A percentile compares a stretch with the other conserved stretches of the same genome.
Evolutionary conservation across 1,140 invertebrate species (phyloP).

Genomic region (Ips nitidus): DNA sequence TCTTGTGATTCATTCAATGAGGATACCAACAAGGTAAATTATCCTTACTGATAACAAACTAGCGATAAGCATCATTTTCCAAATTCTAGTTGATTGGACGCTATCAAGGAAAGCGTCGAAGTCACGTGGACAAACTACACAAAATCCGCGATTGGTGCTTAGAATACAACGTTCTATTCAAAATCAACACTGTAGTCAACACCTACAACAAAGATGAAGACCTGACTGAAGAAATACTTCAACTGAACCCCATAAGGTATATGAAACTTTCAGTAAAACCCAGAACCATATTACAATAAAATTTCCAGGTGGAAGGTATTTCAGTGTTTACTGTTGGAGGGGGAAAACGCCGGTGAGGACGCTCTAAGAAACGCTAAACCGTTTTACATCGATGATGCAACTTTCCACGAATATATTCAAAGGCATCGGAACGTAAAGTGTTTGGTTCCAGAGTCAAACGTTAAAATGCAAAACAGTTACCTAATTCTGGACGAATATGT

Average conservation of each 20-base stretch:
- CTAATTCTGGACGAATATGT: conserved; percentile 57
- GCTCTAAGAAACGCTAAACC: conserved; percentile 53
- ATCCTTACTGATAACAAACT: background rate
- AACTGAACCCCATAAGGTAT: conserved; percentile 52
- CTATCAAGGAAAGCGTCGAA: conserved; percentile 47
- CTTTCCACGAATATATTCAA: conserved; percentile 53
- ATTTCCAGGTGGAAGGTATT: conserved; percentile 51
- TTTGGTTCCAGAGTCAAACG: conserved; percentile 58
- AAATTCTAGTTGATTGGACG: conserved; percentile 49
- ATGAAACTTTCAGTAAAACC: background rate
- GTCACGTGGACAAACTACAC: conserved; percentile 52
- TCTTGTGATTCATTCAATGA: conserved; percentile 55
- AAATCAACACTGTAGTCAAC: conserved; percentile 59
- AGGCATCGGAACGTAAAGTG: conserved; percentile 51
- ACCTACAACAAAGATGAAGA: conserved; percentile 55
- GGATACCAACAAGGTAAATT: conserved; percentile 49
- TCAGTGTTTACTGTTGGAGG: conserved; percentile 55
- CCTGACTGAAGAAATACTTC: conserved; percentile 51
- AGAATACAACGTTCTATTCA: conserved; percentile 55
- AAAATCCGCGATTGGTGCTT: conserved; percentile 53
- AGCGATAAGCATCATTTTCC: background rate
- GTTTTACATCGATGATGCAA: conserved; percentile 54
- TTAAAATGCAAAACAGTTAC: conserved; percentile 57
- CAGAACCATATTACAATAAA: background rate
- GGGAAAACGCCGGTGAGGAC: conserved; percentile 55